Evolutionary conservation across 2,113 vertebrate species (phyloP), one percentile per base, ranked within the genome.

Genomic region (Regulus satrapa): DNA sequence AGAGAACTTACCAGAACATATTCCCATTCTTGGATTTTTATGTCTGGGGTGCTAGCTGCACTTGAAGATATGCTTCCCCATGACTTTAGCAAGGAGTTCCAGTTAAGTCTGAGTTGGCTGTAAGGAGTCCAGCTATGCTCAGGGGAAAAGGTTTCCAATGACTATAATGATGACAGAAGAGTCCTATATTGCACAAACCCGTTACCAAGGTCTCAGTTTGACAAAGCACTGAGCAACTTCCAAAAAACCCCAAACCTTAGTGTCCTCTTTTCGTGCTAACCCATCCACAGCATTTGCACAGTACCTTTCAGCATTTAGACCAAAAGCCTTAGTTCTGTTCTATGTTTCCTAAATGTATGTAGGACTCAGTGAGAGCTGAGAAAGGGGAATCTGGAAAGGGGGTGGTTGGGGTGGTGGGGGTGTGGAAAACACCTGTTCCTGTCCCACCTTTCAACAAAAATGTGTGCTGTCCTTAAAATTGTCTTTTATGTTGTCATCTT

Each of bases 161-260:
- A 19, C 26, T 43, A 3, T 18, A 36, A 0, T 3, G 4, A 55
- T 23, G n/a, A 9, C 12, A 63, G 9, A 24, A 18, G 36, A 40
- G 20, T 24, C 52, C 28, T 55, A 1, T 14, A 45, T 12, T 64
- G 19, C 43, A 71, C 40, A 93, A 66, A 54, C 24, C 36, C 31
- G 34, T 79, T 54, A 55, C 29, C 40, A 66, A 43, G 26, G 23
- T 52, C 10, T 73, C 38, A 45, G 18, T 52, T 52, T 63, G 48
- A 58, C n/a, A 68, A 71, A 66, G 18, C 9, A 41, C 36, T 71
- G 14, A 62, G 10, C 9, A 86, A 21, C 26, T 45, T 38, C 28
- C 4, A 6, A n/a, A 41, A 75, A 52, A 8, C 1, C 16, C 0
- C 10, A 62, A 15, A 4, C 1, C 10, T 6, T 5, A 48, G 3